Evolutionary conservation across 2,113 vertebrate species (phyloP).

Genomic region (Halcyon senegalensis): DNA sequence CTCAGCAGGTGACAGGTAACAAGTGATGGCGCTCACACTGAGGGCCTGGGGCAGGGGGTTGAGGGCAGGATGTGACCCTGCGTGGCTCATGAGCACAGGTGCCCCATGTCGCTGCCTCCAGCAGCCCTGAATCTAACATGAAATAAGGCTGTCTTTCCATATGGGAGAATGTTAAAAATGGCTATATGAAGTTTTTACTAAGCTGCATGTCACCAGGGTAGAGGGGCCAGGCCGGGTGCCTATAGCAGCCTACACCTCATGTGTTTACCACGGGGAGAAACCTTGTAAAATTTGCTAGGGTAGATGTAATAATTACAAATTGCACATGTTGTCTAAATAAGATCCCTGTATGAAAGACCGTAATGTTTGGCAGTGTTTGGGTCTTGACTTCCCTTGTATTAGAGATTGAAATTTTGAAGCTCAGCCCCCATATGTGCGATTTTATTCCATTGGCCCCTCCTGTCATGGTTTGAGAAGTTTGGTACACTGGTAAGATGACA

Average conservation of each 20-base stretch:
- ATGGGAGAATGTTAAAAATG: not conserved
- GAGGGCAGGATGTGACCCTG: not conserved
- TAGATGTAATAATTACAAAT: not conserved
- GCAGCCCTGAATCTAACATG: not conserved
- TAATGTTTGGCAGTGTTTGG: not conserved
- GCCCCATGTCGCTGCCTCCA: not conserved
- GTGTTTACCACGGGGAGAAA: not conserved
- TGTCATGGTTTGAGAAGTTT: not conserved
- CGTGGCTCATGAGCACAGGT: accelerated
- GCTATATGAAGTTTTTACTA: not conserved
- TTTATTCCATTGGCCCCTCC: not conserved
- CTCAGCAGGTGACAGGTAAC: not conserved
- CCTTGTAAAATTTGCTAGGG: not conserved
- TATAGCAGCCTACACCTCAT: not conserved
- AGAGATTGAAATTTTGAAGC: not conserved
- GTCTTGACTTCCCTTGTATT: not conserved
- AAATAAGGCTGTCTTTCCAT: not conserved
- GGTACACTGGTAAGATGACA: not conserved
- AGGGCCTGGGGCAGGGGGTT: not conserved
- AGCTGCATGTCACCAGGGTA: not conserved
- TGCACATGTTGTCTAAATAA: not conserved
- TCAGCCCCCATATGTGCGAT: not conserved
- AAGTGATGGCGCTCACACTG: accelerated
- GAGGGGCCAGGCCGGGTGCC: not conserved
- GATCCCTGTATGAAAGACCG: not conserved